Base-by-base conservation (phyloP, 35 echinoderm and acorn worm species). In the Acanthaster planci region DNA sequence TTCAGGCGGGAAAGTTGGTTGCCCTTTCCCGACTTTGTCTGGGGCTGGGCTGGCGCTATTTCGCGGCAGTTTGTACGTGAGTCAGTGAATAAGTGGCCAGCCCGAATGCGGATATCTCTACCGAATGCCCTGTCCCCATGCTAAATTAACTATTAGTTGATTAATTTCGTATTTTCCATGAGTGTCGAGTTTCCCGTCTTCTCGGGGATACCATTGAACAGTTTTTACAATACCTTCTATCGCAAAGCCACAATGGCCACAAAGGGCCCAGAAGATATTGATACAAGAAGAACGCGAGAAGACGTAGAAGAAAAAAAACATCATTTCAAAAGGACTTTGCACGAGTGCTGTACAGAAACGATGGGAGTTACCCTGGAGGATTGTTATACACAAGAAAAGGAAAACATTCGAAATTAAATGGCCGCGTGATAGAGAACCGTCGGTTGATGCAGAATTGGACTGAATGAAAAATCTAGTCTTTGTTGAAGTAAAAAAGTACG, bases 121-220 rank as follows among this genome's bases (percentile, higher is more conserved):
- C 26, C 64, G 7, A 72, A 27, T 26, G 64, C 23, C 23, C 30
- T 26, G 10, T n/a, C n/a, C 42, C 42, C 42, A 12, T 21, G 64
- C 64, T 72, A 72, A 72, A 72, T 72, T 72, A 72, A 72, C 64
- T 27, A 72, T 72, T 31, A 72, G 26, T 72, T 72, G 26, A 72
- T 72, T 72, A 72, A 72, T 72, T 72, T 72, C 26, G 64, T 72
- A 72, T 72, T 72, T 47, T 72, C 64, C 64, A 72, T 0, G 12
- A 72, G 64, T 72, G 15, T 72, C 64, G 64, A 72, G 34, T 72
- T 72, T 36, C 64, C 34, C 42, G 42, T 47, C 64, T 30, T 29
- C 23, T 31, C 30, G 18, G 22, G 64, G 60, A 34, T 6, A 19
- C 22, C 7, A 72, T 30, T 34, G 22, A 29, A 72, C 64, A 34